Base-by-base conservation (phyloP, 2,113 vertebrate species). In the Lepus timidus region DNA sequence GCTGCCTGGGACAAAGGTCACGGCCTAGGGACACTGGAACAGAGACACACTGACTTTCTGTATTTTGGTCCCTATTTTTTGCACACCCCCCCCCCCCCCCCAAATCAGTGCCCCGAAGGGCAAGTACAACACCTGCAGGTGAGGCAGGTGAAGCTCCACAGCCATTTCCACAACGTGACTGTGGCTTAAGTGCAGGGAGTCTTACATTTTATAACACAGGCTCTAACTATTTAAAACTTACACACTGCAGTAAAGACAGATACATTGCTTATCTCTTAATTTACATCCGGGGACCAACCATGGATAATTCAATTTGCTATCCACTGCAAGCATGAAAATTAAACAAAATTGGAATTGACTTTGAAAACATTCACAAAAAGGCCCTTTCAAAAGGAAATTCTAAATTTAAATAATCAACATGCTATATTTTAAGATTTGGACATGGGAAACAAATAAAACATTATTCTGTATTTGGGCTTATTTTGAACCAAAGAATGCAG, bases 281-380 rank as follows among this genome's bases (percentile, higher is more conserved):
- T 92, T 61, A 51, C 58, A 89, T 92, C 79, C 73, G 58, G 74
- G 74, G 65, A 92, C 49, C 68, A 89, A 85, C 58, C 82, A 70
- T 3, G 17, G 83, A 62, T 85, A 49, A 96, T 62, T 73, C 1
- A 65, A 97, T 87, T 90, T 95, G 74, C 81, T 73, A 89, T 14
- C 97, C 1, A 88, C 31, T 7, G 65, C 51, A 93, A 85, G 27
- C 95, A 91, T 85, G 94, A 51, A 76, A 93, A 88, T 95, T 73
- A 87, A 95, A 89, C 80, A 84, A 95, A 86, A 86, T 73, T 86
- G 67, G 89, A 91, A 95, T 95, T 94, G 87, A 95, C 84, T 36
- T 91, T 90, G 79, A 96, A 96, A 97, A 70, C 75, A 93, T 20
- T 79, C 52, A 78, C 22, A 83, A 83, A 86, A 91, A 94, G 82